Base-by-base conservation (phyloP, 1,140 invertebrate genomes). In the Pygmarrhopalites habei region DNA sequence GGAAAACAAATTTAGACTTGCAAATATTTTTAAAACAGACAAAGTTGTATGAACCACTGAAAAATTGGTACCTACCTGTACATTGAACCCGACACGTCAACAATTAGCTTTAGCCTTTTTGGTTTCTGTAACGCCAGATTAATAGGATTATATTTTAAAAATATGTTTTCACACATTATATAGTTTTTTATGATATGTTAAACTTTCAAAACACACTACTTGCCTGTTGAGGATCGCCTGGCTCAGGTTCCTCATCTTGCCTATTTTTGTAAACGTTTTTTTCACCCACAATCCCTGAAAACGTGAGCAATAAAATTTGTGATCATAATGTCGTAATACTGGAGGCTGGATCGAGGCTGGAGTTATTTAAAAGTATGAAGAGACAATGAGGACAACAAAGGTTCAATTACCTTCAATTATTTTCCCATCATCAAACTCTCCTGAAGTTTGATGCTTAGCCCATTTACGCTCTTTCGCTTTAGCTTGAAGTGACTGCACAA, bases 81-180 rank as follows among this genome's bases (percentile, higher is more conserved):
- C 94, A 97, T 98, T 62, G 90, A 94, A 1, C 93, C 94, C 32
- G 89, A 93, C 0, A 96, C 90, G 78, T 98, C 95, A 0, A 93
- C 85, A 4, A 96, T 82, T 0, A 98, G 77, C 62, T 88, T 82
- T n/a, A 98, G 79, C 21, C 87, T 77, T 76, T 98, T 98, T 0
- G 94, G 92, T 73, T 89, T 90, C 60, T 89, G n/a, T n/a, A n/a
- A n/a, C n/a, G n/a, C n/a, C n/a, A n/a, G n/a, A n/a, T n/a, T n/a
- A n/a, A n/a, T n/a, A n/a, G n/a, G n/a, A n/a, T n/a, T n/a, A n/a
- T n/a, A n/a, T n/a, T n/a, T n/a, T n/a, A n/a, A n/a, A n/a, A n/a
- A n/a, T n/a, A n/a, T n/a, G n/a, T n/a, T n/a, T n/a, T n/a, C n/a
- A n/a, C n/a, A n/a, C n/a, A n/a, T n/a, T n/a, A n/a, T n/a, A n/a